These are phyloP conservation scores for Atherinomorus stipes DNA, from an alignment of 2,113 vertebrate species.

Conservation along the genomic window DNA sequence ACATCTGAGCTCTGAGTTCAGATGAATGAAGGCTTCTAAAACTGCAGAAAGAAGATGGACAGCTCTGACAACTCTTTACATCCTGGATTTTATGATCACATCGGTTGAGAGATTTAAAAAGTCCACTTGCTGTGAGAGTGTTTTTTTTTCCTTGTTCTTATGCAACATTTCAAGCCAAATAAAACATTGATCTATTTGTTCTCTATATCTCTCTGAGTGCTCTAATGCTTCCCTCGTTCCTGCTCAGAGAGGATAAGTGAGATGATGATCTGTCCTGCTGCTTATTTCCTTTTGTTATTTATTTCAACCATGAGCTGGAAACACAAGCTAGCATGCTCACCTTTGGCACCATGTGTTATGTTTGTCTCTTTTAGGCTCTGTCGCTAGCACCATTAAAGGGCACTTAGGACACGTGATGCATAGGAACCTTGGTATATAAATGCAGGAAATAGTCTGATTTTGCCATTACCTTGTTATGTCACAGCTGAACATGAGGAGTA, in stretches of 20 bases:
- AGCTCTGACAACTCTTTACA: no score
- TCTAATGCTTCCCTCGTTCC: neutral
- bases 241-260: conserved; percentile 2
- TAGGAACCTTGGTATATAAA: conserved; percentile 12
- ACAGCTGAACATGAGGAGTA: conserved; percentile 2
- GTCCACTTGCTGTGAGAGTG: no score
- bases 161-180: neutral
- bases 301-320: conserved; percentile 16
- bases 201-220: neutral
- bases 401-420: conserved; percentile 35
- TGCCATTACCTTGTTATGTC: conserved; percentile 2
- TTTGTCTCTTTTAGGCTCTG: conserved; percentile 18
- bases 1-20: no score
- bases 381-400: conserved; percentile 28
- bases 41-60: no score
- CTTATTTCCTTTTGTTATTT: conserved; percentile 24
- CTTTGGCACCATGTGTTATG: neutral
- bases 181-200: conserved; percentile 15
- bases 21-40: no score
- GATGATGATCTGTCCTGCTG: conserved; percentile 11
- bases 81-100: no score
- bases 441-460: conserved; percentile 25
- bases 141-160: no score
- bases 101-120: no score
- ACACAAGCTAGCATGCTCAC: conserved; percentile 4